Conservation (phyloP, 2,888 invertebrate species). For the Podotricha telesiphe region DNA sequence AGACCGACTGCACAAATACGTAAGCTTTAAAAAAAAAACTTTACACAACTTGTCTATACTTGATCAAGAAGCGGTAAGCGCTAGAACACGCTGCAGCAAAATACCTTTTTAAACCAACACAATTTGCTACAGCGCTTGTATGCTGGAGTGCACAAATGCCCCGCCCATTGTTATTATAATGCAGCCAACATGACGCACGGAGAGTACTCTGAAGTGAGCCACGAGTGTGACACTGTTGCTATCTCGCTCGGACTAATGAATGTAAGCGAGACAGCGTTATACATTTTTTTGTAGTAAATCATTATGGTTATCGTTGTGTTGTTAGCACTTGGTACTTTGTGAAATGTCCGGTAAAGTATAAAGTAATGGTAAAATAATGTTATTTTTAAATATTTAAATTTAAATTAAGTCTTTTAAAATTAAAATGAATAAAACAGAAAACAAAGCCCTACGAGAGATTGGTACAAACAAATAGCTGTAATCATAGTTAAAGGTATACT, state of each 20-base stretch:
- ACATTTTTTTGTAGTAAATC: conserved; percentile 38
- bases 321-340: conserved; percentile 8
- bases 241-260: conserved; percentile 51
- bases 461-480: too few relatives aligned
- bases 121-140: conserved; percentile 56
- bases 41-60: conserved; percentile 68
- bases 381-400: not conserved
- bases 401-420: too few relatives aligned
- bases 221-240: conserved; percentile 48
- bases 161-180: conserved; percentile 81
- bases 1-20: conserved; percentile 66
- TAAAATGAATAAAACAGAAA: too few relatives aligned
- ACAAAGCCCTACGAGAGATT: too few relatives aligned
- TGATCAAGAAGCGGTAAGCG: conserved; percentile 47
- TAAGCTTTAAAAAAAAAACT: conserved; percentile 74
- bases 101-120: conserved; percentile 15
- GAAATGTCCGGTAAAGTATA: conserved; percentile 1
- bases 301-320: conserved; percentile 27
- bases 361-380: not conserved
- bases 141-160: conserved; percentile 52
- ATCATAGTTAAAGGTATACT: too few relatives aligned
- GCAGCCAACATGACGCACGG: conserved; percentile 78
- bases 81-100: conserved; percentile 42
- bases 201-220: conserved; percentile 67
- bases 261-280: conserved; percentile 51